Percentiles rank a stretch among this genome's conserved stretches.
phyloP scores from a whole-genome alignment of 2,113 vertebrate species.

The Petromus typicus region DNA sequence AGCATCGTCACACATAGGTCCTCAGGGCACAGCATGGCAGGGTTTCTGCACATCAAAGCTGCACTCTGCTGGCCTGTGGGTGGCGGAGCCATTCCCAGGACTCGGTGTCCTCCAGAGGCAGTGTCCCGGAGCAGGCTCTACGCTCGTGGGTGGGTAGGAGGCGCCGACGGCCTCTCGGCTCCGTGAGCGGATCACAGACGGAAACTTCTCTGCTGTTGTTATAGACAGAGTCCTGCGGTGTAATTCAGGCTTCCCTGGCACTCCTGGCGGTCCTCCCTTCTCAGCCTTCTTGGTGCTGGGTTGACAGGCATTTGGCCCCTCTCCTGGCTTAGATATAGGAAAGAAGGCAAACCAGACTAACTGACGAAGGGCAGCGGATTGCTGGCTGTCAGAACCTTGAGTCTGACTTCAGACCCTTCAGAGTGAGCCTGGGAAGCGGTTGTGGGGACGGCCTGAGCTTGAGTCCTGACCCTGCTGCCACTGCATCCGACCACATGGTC shows the following conservation, averaged over 20 bases:
- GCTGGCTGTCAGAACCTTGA: background rate
- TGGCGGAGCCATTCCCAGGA: background rate
- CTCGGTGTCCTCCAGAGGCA: background rate
- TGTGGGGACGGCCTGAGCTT: background rate
- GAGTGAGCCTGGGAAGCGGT: background rate
- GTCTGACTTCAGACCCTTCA: rapidly evolving
- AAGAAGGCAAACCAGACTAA: background rate
- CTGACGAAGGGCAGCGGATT: background rate
- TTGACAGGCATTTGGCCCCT: too few relatives aligned
- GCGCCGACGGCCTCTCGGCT: rapidly evolving
- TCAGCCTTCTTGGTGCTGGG: too few relatives aligned
- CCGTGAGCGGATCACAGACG: background rate
- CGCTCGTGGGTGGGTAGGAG: background rate
- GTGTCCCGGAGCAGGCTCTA: background rate
- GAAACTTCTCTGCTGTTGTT: too few relatives aligned
- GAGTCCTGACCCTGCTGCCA: rapidly evolving
- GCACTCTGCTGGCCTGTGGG: background rate
- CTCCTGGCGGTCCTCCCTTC: too few relatives aligned
- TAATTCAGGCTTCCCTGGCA: too few relatives aligned
- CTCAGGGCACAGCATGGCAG: background rate
- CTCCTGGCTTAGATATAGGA: background rate
- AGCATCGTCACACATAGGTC: background rate
- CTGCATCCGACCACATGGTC: rapidly evolving
- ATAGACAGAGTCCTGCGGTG: too few relatives aligned
- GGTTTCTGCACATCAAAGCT: background rate